phyloP scores from a whole-genome alignment of 1,140 invertebrate genomes.

The Drosophila chauvacae region DNA sequence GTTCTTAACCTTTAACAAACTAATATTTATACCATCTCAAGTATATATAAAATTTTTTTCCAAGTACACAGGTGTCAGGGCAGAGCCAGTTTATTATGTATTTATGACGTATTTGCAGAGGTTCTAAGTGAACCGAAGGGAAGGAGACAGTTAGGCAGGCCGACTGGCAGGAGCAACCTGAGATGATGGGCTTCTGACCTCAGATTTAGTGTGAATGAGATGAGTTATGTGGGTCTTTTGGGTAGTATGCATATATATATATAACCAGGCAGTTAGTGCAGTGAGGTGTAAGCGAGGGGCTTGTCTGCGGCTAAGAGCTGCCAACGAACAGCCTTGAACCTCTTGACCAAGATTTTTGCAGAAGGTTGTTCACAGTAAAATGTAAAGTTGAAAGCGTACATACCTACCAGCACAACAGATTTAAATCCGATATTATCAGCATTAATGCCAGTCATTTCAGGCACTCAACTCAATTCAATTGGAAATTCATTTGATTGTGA shows the following conservation, averaged over 20 bases:
- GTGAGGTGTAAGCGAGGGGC: conserved; percentile 18
- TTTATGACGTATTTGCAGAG: conserved; percentile 53
- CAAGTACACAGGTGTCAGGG: not conserved
- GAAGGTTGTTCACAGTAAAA: not conserved
- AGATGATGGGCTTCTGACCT: conserved; percentile 46
- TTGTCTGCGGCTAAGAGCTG: conserved; percentile 32
- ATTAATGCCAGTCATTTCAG: conserved; percentile 17
- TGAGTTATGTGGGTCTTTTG: conserved; percentile 27
- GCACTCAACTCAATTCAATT: conserved; percentile 31
- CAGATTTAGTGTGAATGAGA: conserved; percentile 47
- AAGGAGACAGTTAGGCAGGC: not conserved
- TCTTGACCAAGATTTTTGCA: conserved; percentile 12
- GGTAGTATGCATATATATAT: conserved; percentile 8
- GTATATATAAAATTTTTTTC: conserved; percentile 5
- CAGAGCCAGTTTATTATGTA: conserved; percentile 41
- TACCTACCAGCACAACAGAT: not conserved
- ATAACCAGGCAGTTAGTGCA: conserved; percentile 7
- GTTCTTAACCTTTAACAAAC: not conserved
- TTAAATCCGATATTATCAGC: conserved; percentile 14
- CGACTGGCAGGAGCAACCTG: not conserved
- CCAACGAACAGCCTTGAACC: conserved; percentile 41
- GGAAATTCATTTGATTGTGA: conserved; percentile 38
- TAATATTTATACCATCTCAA: not conserved
- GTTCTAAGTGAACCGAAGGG: conserved; percentile 17
- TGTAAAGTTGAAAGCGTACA: conserved; percentile 3